Conservation (phyloP, 2,888 invertebrate species). For the Adelphocoris suturalis region DNA sequence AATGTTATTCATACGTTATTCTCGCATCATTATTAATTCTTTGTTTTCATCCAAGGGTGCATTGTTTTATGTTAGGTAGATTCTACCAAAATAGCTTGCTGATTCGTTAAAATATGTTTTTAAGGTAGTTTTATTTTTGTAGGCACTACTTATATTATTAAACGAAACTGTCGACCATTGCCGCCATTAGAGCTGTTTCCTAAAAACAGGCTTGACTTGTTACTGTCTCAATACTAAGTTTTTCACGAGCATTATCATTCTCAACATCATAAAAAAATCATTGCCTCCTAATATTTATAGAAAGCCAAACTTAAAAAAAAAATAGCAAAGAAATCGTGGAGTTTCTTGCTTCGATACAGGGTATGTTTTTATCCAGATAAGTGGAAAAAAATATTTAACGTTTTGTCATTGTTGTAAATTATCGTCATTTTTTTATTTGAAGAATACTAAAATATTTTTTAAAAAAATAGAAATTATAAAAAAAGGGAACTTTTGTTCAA, state of each 20-base stretch:
- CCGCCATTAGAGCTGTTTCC: no score
- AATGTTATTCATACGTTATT: no score
- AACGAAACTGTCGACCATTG: no score
- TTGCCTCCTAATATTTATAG: conserved; percentile 61
- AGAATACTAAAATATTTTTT: conserved; percentile 68
- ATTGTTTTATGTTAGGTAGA: no score
- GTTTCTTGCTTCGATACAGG: conserved; percentile 76
- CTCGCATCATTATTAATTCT: no score
- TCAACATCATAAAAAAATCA: conserved; percentile 27
- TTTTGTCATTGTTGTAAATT: conserved; percentile 59
- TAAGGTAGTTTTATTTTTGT: no score
- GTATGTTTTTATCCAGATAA: conserved; percentile 76
- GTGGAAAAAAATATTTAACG: conserved; percentile 59
- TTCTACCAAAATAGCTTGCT: no score
- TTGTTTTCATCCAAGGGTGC: no score
- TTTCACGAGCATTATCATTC: not conserved
- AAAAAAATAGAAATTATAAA: conserved; percentile 66
- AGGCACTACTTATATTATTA: no score
- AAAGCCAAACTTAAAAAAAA: conserved; percentile 17
- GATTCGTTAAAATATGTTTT: no score
- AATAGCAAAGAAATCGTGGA: conserved; percentile 74
- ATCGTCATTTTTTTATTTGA: conserved; percentile 58
- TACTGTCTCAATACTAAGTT: no score
- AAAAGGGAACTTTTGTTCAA: conserved; percentile 44
- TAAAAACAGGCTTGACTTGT: no score